Base-by-base conservation (phyloP, 2,797 vertebrate genomes). In the Macropus fuliginosus region DNA sequence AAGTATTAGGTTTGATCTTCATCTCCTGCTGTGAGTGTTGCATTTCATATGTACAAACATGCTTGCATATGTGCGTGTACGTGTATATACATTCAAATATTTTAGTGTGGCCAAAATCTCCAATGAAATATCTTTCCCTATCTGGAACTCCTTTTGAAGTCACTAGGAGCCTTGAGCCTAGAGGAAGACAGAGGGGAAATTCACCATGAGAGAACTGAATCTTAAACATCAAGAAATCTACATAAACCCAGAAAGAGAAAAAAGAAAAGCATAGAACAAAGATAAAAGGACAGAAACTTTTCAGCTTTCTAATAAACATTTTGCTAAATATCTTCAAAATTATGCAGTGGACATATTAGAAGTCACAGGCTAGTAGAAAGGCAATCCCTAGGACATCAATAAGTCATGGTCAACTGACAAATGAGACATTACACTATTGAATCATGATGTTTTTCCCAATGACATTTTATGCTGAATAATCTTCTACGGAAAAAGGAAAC, bases 371-470 rank as follows among this genome's bases (percentile, higher is more conserved):
- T 5, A 93, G 94, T 96, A 95, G 27, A 97, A 97, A 92, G 90
- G 50, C 40, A 96, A 91, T 56, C 91, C 10, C 24, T 95, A 94
- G 93, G 92, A 97, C 96, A 97, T 93, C 94, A 96, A 91, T 96
- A 92, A 92, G 54, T 90, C 56, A 96, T 93, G 55, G 93, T 55
- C 93, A 94, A 93, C 66, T 94, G 27, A 95, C 95, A 97, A 95
- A 95, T 89, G 55, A 97, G 96, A 95, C 95, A 55, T 54, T 92
- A 3, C 54, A 94, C 55, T 10, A 87, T 93, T 92, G 95, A 92
- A 94, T 95, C 91, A 92, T 97, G 96, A 96, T 96, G 34, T 92
- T 94, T 34, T 93, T 4, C 89, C 74, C 94, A 94, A 12, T 56
- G 92, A 34, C 91, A 96, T 95, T 96, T 95, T 93, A 93, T 1